Evolutionary conservation across 1,140 invertebrate species (phyloP).

Genomic region (Coptotermes formosanus): DNA sequence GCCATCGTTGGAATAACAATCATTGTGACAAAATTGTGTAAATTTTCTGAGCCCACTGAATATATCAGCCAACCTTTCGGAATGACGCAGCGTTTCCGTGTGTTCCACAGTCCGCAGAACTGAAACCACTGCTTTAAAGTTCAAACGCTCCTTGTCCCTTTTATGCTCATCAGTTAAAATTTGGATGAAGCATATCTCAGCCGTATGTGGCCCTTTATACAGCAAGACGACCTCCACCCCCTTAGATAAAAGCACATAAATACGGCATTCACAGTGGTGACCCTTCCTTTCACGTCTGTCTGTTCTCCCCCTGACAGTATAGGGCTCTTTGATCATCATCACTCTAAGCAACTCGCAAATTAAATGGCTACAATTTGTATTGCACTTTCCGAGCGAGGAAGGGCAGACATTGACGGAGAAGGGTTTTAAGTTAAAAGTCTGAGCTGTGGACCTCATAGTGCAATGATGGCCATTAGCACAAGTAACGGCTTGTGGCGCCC

Average conservation of each 20-base stretch:
- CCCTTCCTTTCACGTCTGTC: background rate
- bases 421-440: constrained; percentile 13
- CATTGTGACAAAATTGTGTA: no score
- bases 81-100: no score
- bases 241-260: background rate
- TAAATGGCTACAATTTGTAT: constrained; percentile 17
- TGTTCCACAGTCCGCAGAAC: no score
- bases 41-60: no score
- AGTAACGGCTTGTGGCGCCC: background rate
- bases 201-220: background rate
- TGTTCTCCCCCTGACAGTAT: background rate
- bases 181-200: background rate
- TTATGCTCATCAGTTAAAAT: no score
- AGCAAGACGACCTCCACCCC: background rate
- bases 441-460: background rate
- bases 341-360: constrained; percentile 6
- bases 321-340: constrained; percentile 5
- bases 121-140: no score
- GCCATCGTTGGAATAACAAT: no score
- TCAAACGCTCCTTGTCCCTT: no score
- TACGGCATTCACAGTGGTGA: background rate
- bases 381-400: background rate
- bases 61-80: no score
- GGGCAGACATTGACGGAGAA: background rate
- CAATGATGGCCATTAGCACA: background rate